Conservation (phyloP, 2,113 vertebrate genomes). For the Serranochromis macrocephalus region DNA sequence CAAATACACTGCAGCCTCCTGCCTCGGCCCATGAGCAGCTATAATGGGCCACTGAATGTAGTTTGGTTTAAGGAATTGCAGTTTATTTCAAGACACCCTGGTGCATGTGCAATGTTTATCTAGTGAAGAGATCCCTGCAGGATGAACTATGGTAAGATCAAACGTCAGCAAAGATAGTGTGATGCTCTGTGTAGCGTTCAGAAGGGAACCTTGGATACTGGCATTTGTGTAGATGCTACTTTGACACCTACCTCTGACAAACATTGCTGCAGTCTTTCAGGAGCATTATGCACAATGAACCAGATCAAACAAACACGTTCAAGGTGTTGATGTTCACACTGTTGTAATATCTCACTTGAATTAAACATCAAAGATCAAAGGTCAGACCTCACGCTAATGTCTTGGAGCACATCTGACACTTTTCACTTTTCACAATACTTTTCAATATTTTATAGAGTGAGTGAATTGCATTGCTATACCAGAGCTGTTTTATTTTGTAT, state of each 20-base stretch:
- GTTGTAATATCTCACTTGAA: not conserved
- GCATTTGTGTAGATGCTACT: not conserved
- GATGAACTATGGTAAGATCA: not conserved
- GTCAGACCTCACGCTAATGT: not conserved
- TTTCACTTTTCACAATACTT: not conserved
- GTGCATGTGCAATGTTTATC: not conserved
- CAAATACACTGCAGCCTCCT: not conserved
- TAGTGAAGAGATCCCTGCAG: not conserved
- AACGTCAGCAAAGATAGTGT: not conserved
- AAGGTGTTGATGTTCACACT: not conserved
- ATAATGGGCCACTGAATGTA: not conserved
- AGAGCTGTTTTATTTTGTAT: not conserved
- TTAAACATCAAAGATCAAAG: rapidly evolving
- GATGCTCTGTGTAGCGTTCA: not conserved
- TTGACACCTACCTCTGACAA: not conserved
- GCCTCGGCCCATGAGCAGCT: rapidly evolving
- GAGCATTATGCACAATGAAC: too few species aligned
- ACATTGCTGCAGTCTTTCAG: not conserved
- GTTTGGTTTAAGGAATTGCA: not conserved
- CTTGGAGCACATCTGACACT: not conserved
- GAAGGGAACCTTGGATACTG: not conserved
- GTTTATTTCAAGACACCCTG: not conserved
- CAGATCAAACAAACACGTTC: not conserved
- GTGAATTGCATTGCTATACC: not conserved
- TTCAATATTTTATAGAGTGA: not conserved